Conservation (phyloP, 2,113 vertebrate genomes). For the Oreotrochilus melanogaster region DNA sequence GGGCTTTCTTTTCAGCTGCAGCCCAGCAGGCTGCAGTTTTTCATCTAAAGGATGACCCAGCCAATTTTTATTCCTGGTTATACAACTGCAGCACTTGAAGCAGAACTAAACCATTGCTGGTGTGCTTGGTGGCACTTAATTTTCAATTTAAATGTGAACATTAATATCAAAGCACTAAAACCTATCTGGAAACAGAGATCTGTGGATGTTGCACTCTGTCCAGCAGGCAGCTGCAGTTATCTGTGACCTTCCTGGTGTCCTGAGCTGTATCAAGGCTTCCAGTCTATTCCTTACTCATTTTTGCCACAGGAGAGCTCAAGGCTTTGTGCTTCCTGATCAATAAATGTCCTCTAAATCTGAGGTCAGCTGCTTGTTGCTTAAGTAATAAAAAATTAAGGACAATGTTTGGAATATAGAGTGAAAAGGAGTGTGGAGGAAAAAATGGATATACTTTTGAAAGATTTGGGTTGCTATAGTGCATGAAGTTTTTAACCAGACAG, state of each 20-base stretch:
- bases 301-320: neutral
- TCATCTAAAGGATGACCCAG: neutral
- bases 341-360: neutral
- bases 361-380: neutral
- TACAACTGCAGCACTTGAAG: neutral
- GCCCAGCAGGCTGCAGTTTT: neutral
- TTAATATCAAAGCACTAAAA: neutral
- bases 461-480: neutral
- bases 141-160: neutral
- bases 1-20: neutral
- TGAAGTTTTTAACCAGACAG: neutral
- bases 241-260: neutral
- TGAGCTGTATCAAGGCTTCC: neutral
- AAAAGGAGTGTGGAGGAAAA: neutral
- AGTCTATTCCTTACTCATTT: neutral
- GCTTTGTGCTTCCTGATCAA: neutral
- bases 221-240: neutral
- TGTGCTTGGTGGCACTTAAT: neutral
- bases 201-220: neutral
- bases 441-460: neutral
- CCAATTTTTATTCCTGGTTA: neutral
- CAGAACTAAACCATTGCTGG: neutral
- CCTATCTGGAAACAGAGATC: neutral
- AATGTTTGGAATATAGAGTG: neutral
- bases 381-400: neutral